phyloP scores from a whole-genome alignment of 2,888 invertebrate genomes.

The Cheilosia soror region DNA sequence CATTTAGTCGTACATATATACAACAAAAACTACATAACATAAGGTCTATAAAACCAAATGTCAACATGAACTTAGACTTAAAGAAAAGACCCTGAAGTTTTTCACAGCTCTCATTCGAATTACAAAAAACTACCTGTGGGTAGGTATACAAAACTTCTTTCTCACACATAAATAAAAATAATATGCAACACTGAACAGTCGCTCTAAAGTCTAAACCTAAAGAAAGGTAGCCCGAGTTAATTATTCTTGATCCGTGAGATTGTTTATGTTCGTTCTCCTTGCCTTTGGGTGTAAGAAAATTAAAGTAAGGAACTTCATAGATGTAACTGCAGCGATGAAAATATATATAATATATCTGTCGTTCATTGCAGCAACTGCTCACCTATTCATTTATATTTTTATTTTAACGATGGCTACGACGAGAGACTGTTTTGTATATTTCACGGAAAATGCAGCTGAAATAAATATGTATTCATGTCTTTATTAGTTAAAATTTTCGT shows the following conservation, averaged over 20 bases:
- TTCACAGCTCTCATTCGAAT: too few relatives aligned
- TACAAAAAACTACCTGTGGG: too few relatives aligned
- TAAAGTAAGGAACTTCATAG: conserved; percentile 37
- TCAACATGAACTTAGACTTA: too few relatives aligned
- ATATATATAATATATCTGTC: neutral
- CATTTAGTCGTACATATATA: too few relatives aligned
- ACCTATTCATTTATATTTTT: conserved; percentile 28
- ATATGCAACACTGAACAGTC: conserved; percentile 26
- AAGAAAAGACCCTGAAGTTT: too few relatives aligned
- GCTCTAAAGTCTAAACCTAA: neutral
- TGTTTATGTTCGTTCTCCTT: conserved; percentile 27
- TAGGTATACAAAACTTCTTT: conserved; percentile 15
- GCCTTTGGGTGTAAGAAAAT: neutral
- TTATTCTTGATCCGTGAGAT: conserved; percentile 60
- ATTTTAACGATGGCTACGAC: conserved; percentile 19
- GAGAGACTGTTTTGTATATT: conserved; percentile 19
- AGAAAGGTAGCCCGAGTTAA: conserved; percentile 21
- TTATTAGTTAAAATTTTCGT: too few relatives aligned
- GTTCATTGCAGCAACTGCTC: conserved; percentile 35
- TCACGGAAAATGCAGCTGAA: conserved; percentile 8
- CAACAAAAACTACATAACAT: conserved; percentile 21
- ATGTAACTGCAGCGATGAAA: conserved; percentile 1
- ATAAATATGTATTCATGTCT: too few relatives aligned
- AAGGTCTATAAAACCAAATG: neutral
- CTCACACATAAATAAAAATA: conserved; percentile 55